phyloP scores from a whole-genome alignment of 2,113 vertebrate species.

The Axis porcinus region DNA sequence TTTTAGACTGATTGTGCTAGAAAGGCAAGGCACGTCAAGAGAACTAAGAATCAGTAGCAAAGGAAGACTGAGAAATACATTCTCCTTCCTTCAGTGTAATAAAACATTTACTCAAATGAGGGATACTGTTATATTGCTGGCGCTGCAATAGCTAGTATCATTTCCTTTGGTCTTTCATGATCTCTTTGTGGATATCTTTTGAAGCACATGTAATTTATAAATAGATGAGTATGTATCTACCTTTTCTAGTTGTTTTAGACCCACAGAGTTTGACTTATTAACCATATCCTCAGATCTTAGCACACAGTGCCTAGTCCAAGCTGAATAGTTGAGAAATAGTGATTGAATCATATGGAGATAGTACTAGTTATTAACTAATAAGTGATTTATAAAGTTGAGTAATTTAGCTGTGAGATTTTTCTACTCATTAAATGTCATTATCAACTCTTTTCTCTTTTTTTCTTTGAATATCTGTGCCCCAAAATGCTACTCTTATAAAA shows the following conservation, averaged over 20 bases:
- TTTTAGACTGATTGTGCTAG: not conserved
- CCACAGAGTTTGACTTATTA: not conserved
- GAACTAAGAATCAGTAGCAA: not conserved
- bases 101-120: not conserved
- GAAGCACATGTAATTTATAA: not conserved
- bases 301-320: rapidly evolving
- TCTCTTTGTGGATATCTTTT: not conserved
- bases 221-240: not conserved
- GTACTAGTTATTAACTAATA: not conserved
- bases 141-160: not conserved
- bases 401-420: not conserved
- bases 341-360: not conserved
- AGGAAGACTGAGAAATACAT: not conserved
- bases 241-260: not conserved
- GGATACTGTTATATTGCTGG: not conserved
- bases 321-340: not conserved
- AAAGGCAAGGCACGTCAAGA: not conserved
- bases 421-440: not conserved
- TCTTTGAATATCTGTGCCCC: not conserved
- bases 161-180: not conserved
- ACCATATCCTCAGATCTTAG: not conserved
- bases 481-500: not conserved
- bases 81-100: not conserved
- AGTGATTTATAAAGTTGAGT: not conserved
- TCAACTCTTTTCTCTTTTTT: not conserved